Conservation (phyloP, 2,113 vertebrate genomes). For the Brienomyrus brachyistius region DNA sequence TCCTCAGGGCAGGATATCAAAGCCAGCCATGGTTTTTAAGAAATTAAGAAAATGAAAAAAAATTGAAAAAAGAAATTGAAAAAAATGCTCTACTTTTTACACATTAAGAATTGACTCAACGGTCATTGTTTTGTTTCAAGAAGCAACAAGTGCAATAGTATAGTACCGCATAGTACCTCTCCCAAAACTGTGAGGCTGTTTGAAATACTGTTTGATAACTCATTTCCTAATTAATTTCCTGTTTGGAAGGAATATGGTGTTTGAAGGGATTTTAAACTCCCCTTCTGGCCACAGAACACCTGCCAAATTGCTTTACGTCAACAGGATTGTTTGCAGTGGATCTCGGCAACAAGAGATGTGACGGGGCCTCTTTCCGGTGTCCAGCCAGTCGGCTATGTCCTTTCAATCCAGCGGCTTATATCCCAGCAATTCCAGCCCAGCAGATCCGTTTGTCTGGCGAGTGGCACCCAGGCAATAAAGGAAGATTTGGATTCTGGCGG, state of each 20-base stretch:
- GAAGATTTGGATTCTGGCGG: conserved; percentile 36
- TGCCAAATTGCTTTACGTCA: not conserved
- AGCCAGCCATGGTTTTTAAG: not conserved
- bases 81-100: not conserved
- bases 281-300: not conserved
- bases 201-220: not conserved
- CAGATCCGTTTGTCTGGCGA: conserved; percentile 23
- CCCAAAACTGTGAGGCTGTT: not conserved
- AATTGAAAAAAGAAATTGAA: too few species aligned
- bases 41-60: too few species aligned
- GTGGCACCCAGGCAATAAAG: not conserved
- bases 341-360: not conserved
- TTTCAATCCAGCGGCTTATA: not conserved
- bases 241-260: not conserved
- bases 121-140: not conserved
- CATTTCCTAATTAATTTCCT: not conserved
- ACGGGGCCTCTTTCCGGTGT: not conserved
- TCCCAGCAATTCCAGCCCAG: conserved; percentile 17
- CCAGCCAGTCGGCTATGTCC: too few species aligned
- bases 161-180: too few species aligned
- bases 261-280: not conserved
- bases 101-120: not conserved
- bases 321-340: not conserved
- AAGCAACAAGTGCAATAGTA: not conserved
- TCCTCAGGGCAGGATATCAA: not conserved